A percentile compares a stretch with the other conserved stretches of the same genome.
Conservation (phyloP, 2,888 invertebrate species). For the Rhyacophila evoluta region DNA sequence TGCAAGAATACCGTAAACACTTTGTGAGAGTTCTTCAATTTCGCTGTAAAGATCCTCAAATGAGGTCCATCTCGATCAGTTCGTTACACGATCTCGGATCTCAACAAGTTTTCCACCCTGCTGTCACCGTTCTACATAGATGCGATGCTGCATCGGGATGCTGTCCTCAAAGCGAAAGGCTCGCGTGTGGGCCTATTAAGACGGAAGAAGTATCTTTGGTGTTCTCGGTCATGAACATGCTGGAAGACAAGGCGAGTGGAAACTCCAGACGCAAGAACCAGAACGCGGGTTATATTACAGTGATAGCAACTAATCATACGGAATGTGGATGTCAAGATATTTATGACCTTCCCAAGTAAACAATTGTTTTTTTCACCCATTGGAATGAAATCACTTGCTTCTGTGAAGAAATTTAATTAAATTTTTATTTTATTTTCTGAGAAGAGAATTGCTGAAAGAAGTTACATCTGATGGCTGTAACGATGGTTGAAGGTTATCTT, state of each 20-base stretch:
- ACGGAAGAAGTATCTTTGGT: constrained; percentile 57
- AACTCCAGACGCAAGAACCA: neutral
- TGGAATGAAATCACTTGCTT: too few species aligned
- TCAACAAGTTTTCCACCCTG: constrained; percentile 34
- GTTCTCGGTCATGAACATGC: constrained; percentile 50
- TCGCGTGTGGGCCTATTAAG: constrained; percentile 56
- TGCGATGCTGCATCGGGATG: constrained; percentile 60
- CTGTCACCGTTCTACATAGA: constrained; percentile 52
- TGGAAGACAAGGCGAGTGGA: neutral
- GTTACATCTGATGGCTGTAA: too few species aligned
- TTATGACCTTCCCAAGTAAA: neutral
- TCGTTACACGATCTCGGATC: neutral
- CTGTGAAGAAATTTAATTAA: too few species aligned
- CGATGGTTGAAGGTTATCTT: too few species aligned
- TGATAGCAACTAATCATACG: constrained; percentile 58
- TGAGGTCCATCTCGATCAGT: constrained; percentile 16
- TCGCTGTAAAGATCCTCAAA: constrained; percentile 17
- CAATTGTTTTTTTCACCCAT: neutral
- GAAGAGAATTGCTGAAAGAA: too few species aligned
- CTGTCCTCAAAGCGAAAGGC: constrained; percentile 55
- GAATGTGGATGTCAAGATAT: constrained; percentile 56
- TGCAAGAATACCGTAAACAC: neutral
- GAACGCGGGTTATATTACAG: constrained; percentile 52
- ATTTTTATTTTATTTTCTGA: too few species aligned
- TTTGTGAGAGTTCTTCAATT: neutral